Evolutionary conservation across 2,888 invertebrate genomes (phyloP).

Genomic region (Pandemis heparana): DNA sequence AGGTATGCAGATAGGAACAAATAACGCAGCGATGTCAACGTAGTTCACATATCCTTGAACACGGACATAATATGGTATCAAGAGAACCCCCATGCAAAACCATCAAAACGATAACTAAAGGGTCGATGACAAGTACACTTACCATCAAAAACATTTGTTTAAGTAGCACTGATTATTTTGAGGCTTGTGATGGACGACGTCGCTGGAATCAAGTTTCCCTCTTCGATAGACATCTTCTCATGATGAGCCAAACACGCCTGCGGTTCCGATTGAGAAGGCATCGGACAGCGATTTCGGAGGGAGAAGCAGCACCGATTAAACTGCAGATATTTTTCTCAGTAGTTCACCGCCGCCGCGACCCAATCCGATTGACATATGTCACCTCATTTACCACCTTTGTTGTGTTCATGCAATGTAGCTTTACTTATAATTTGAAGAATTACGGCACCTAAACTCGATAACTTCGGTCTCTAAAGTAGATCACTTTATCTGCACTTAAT

Average conservation of each 20-base stretch:
- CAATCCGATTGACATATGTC: not conserved
- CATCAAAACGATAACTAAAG: conserved; percentile 44
- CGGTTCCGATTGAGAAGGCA: conserved; percentile 8
- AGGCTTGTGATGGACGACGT: conserved; percentile 24
- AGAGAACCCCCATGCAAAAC: conserved; percentile 42
- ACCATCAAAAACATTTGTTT: conserved; percentile 56
- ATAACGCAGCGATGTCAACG: conserved; percentile 34
- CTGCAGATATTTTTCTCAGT: conserved; percentile 7
- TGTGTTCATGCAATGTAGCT: not conserved
- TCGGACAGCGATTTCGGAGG: conserved; percentile 26
- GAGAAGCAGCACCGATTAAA: conserved; percentile 21
- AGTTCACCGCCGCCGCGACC: conserved; percentile 4
- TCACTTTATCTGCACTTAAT: not conserved
- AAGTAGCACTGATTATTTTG: conserved; percentile 28
- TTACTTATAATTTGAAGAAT: not conserved
- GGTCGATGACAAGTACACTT: conserved; percentile 64
- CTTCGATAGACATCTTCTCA: conserved; percentile 33
- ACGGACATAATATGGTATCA: conserved; percentile 26
- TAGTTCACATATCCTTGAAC: conserved; percentile 26
- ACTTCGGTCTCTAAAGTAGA: not conserved
- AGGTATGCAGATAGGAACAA: conserved; percentile 34
- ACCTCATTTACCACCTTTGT: not conserved
- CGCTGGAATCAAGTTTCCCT: conserved; percentile 41
- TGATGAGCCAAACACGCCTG: conserved; percentile 16
- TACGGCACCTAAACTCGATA: not conserved